Conservation (phyloP, 2,888 invertebrate genomes). For the Gortyna flavago region DNA sequence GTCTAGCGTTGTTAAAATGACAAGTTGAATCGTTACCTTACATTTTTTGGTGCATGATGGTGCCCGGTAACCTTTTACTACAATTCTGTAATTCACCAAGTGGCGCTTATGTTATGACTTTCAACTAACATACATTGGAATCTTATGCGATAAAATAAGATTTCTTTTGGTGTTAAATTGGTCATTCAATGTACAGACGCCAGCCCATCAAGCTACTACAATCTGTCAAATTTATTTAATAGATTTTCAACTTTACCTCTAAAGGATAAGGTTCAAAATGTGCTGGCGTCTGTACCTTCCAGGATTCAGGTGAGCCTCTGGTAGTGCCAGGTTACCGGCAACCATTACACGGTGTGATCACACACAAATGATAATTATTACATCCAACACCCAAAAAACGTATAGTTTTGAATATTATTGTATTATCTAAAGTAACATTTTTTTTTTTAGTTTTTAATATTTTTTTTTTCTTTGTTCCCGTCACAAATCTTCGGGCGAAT, state of each 20-base stretch:
- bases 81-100: background rate
- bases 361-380: slow-evolving; percentile 14
- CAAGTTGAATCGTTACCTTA: slow-evolving; percentile 79
- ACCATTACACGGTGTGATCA: slow-evolving; percentile 14
- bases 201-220: no score
- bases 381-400: slow-evolving; percentile 31
- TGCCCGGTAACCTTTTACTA: slow-evolving; percentile 13
- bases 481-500: slow-evolving; percentile 72
- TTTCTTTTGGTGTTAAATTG: slow-evolving; percentile 45
- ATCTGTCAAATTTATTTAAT: no score
- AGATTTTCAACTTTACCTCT: no score
- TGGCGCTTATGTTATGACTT: background rate
- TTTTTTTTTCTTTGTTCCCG: slow-evolving; percentile 62
- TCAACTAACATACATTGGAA: slow-evolving; percentile 41
- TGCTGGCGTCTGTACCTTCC: no score
- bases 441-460: slow-evolving; percentile 63
- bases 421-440: slow-evolving; percentile 60
- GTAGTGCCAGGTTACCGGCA: slow-evolving; percentile 7
- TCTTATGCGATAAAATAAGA: slow-evolving; percentile 52
- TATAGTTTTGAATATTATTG: slow-evolving; percentile 56
- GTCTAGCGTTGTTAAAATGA: slow-evolving; percentile 88
- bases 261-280: no score
- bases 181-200: background rate
- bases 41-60: slow-evolving; percentile 9
- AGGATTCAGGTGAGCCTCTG: background rate